Evolutionary conservation across 2,888 invertebrate species (phyloP), one percentile per base, ranked within the genome.

Genomic region (Cephus runcator): DNA sequence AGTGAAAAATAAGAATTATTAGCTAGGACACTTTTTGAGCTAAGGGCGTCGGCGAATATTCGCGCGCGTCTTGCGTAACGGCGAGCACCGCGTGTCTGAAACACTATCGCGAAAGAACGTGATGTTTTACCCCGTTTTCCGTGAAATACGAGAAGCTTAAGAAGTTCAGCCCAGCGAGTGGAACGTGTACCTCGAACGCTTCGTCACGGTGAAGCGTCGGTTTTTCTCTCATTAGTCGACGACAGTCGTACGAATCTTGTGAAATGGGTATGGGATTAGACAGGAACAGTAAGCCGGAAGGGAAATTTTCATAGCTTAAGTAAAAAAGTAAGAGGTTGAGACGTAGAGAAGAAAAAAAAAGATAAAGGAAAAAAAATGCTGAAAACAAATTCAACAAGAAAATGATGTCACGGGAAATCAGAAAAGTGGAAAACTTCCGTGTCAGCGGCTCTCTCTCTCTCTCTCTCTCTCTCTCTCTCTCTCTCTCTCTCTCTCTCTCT

Each of bases 141-240:
- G 56, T 56, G 56, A 56, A 56, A 56, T 56, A 56, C 56, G 56
- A 56, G 56, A 56, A 56, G 23, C 56, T 56, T 56, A 68, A 69
- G 69, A 75, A 78, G 77, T 76, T 71, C 12, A 69, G 40, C 69
- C 36, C 56, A 68, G 23, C 1, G 68, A 73, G 75, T 56, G 34
- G 73, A 77, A 40, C 73, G 34, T 75, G 56, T 56, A 23, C 23
- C 56, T 56, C 69, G 74, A 75, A 68, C 73, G 69, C 78, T 75
- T 73, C 76, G 56, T 56, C 56, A 56, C 56, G 56, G 23, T 23
- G 56, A 56, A 56, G 23, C 56, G 56, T 56, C 23, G 76, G 75
- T 81, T 79, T 82, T 80, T 79, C 73, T 75, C 76, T 76, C 82
- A 76, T 81, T 80, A 76, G 79, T 76, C 78, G 76, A 56, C 23